Evolutionary conservation across 1,140 invertebrate genomes (phyloP), one percentile per base, ranked within the genome.

Genomic region (Acromyrmex heyeri): DNA sequence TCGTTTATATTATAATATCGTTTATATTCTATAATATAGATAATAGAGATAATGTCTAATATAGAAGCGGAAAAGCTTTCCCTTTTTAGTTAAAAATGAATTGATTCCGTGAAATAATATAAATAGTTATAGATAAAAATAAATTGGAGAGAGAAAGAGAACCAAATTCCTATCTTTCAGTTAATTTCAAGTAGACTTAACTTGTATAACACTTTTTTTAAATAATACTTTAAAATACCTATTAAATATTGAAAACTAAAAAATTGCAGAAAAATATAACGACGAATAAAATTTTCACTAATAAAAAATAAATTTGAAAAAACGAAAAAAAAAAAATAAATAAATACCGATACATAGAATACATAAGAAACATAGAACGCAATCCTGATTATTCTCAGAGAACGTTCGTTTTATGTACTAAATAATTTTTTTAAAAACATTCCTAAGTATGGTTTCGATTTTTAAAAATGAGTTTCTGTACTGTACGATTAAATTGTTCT

Each of bases 81-180:
- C 30, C 27, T 79, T 79, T 69, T 50, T 27, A 50, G 0, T 64
- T 50, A 34, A 79, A 79, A n/a, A 59, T n/a, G 1, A 77, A 77
- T 48, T 12, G 1, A 2, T n/a, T 27, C 48, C 10, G 5, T 48
- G 7, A 44, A 24, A 24, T 24, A 24, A 44, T 61, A 44, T 44
- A 16, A 18, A 44, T 16, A 12, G 59, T 59, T 50, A 50, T 59
- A 59, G 27, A 50, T 38, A 57, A 59, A 64, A 64, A 48, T 77
- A 57, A 69, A 44, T 67, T 6, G 6, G 12, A 30, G n/a, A 55
- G 53, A 55, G 59, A 21, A 1, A 16, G 61, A 64, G 14, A 12
- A 16, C 2, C 5, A 75, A 0, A 78, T 48, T 50, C 6, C 21
- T 50, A 62, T 10, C 34, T 30, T 61, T 73, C 18, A 30, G 30